Percentiles rank a stretch among this genome's conserved stretches.
Conservation (phyloP, 1,140 invertebrate species). For the Reticulitermes speratus region DNA sequence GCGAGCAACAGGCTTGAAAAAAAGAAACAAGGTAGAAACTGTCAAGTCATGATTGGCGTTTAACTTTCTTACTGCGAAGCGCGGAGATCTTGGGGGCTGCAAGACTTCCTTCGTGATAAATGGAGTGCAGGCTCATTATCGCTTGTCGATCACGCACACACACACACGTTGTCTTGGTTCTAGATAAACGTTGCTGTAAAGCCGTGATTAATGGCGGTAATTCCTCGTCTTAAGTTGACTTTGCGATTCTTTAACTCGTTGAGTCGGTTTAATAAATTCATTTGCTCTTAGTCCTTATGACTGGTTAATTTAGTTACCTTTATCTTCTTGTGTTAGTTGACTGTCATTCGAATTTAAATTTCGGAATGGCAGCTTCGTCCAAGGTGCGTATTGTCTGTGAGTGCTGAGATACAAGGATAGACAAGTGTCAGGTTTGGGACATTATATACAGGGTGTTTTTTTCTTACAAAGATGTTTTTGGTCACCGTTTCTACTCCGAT, state of each 20-base stretch:
- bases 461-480: no score
- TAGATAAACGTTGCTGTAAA: not conserved
- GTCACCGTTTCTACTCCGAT: no score
- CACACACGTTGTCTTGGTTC: not conserved
- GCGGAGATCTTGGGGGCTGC: not conserved
- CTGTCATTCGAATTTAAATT: no score
- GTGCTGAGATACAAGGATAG: no score
- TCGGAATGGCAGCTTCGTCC: no score
- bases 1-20: not conserved
- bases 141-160: not conserved
- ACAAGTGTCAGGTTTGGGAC: no score
- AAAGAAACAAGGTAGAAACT: not conserved
- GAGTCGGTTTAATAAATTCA: not conserved
- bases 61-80: not conserved
- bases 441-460: no score
- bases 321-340: no score
- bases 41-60: slow-evolving; percentile 17
- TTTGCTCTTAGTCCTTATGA: not conserved
- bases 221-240: not conserved
- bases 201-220: not conserved
- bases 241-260: not conserved
- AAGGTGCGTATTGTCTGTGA: no score
- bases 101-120: not conserved
- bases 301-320: not conserved
- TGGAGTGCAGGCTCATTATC: slow-evolving; percentile 7